These are phyloP conservation scores for Drosophila neocordata DNA, from an alignment of 1,140 invertebrate genomes.

Conservation along the genomic window DNA sequence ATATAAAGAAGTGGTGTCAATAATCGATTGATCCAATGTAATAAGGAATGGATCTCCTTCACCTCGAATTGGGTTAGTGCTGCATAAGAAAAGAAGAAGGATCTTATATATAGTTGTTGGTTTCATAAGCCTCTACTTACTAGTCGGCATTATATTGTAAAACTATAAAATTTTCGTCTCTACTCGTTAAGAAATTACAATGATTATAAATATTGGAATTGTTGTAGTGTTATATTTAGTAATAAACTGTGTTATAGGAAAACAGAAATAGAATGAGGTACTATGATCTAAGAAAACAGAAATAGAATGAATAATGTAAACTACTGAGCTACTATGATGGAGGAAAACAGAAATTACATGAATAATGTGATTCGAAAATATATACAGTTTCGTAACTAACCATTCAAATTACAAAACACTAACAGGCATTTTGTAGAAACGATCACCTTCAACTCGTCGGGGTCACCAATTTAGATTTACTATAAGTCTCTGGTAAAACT, in stretches of 20 bases:
- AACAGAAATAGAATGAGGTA: no score
- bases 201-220: no score
- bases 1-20: background rate
- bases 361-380: no score
- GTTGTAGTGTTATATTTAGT: no score
- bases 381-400: no score
- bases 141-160: background rate
- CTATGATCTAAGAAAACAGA: no score
- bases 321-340: no score
- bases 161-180: background rate
- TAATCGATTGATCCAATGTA: background rate
- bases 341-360: no score
- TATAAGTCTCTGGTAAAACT: background rate
- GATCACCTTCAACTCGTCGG: background rate
- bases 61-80: background rate
- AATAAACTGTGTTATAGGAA: no score
- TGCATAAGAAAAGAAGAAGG: background rate
- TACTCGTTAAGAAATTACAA: background rate
- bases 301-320: no score
- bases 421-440: no score
- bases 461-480: background rate
- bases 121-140: background rate
- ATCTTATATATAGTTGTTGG: background rate
- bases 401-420: no score
- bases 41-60: background rate